Evolutionary conservation across 2,113 vertebrate genomes (phyloP).

Genomic region (Tachysurus fulvidraco): DNA sequence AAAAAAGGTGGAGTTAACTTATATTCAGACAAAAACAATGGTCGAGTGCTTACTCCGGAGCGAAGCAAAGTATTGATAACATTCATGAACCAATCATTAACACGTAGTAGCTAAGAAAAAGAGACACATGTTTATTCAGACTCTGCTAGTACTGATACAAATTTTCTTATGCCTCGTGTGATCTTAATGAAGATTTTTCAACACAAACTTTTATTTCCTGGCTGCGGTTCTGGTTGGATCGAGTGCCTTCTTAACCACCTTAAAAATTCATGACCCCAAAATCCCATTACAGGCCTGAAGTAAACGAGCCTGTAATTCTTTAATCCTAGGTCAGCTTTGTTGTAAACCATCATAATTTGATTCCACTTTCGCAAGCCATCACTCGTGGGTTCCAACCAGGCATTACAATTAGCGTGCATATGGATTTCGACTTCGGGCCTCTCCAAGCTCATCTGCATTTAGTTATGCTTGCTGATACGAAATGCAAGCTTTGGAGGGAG

Average conservation of each 20-base stretch:
- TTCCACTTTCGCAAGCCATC: conserved; percentile 27
- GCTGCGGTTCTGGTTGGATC: conserved; percentile 11
- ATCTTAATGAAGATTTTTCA: conserved; percentile 5
- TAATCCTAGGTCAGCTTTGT: conserved; percentile 35
- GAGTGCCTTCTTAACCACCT: conserved; percentile 6
- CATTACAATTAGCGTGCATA: conserved; percentile 14
- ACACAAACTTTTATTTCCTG: background rate
- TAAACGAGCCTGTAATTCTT: conserved; percentile 33
- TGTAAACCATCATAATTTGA: conserved; percentile 47
- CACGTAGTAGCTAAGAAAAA: background rate
- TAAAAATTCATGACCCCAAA: conserved; percentile 17
- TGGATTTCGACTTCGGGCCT: conserved; percentile 24
- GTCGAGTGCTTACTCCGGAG: background rate
- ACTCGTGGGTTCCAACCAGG: conserved; percentile 14
- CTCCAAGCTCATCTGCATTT: conserved; percentile 24
- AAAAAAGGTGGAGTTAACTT: background rate
- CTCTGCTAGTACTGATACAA: background rate
- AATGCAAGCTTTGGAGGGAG: background rate
- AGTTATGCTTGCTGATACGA: conserved; percentile 36
- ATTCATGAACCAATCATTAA: background rate
- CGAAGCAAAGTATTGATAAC: background rate
- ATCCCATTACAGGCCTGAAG: conserved; percentile 16
- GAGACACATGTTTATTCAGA: background rate
- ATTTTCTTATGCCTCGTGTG: background rate
- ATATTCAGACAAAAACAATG: background rate